Percentiles rank a stretch among this genome's conserved stretches.
Evolutionary conservation across 2,888 invertebrate species (phyloP).

Genomic region (Empis livida): DNA sequence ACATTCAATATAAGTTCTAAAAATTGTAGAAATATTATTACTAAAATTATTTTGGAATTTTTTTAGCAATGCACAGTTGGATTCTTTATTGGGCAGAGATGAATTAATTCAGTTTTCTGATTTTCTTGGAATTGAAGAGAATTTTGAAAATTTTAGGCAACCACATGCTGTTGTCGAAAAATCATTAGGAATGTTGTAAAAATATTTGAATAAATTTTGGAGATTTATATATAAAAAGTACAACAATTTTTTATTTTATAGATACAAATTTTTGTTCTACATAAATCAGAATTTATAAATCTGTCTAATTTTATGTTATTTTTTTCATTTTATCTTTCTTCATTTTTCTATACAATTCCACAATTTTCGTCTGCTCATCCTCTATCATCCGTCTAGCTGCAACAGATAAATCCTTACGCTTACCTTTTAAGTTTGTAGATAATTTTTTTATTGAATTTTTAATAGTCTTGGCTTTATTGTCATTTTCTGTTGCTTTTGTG

Average conservation of each 20-base stretch:
- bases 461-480: background rate
- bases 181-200: conserved; percentile 50
- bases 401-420: conserved; percentile 46
- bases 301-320: background rate
- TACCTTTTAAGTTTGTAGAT: conserved; percentile 39
- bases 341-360: conserved; percentile 45
- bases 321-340: conserved; percentile 31
- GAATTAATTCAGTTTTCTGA: conserved; percentile 68
- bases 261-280: background rate
- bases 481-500: background rate
- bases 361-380: conserved; percentile 42
- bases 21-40: background rate
- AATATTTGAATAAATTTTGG: background rate
- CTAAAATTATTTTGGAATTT: background rate
- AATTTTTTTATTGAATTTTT: conserved; percentile 5
- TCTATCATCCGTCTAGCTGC: conserved; percentile 46
- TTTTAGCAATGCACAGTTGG: conserved; percentile 47
- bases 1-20: too few relatives aligned
- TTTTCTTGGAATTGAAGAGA: conserved; percentile 57
- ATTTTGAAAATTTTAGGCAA: conserved; percentile 59
- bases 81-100: conserved; percentile 59
- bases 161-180: conserved; percentile 76
- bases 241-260: background rate
- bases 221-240: too few relatives aligned
- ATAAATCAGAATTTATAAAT: background rate